These are phyloP conservation scores for Axis porcinus DNA, from an alignment of 2,113 vertebrate genomes.

Conservation along the genomic window DNA sequence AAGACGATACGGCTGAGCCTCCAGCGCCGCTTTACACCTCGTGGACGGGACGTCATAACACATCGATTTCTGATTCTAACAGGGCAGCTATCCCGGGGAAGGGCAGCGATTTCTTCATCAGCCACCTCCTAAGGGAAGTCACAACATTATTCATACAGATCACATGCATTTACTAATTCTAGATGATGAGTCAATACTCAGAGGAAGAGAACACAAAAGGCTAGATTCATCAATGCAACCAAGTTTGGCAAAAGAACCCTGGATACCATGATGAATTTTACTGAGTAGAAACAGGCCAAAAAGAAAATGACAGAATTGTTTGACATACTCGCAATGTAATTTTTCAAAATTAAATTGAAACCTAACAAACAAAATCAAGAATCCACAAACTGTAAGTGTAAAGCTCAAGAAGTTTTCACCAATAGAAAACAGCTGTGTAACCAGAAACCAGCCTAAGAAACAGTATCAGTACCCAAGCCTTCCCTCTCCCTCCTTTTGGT, in stretches of 20 bases:
- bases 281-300: neutral
- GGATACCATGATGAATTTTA: neutral
- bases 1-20: slow-evolving; percentile 94
- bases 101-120: slow-evolving; percentile 89
- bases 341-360: neutral
- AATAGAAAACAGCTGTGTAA: neutral
- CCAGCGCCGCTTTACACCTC: slow-evolving; percentile 92
- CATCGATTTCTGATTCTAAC: slow-evolving; percentile 93
- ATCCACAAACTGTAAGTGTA: neutral
- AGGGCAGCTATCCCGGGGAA: slow-evolving; percentile 94
- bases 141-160: neutral
- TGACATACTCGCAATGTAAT: neutral
- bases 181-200: neutral
- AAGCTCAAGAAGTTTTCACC: neutral
- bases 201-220: neutral
- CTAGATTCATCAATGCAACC: neutral
- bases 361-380: neutral
- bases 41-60: slow-evolving; percentile 92
- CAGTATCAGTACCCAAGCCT: neutral
- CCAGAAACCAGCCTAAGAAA: neutral
- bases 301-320: neutral
- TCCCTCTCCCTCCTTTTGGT: neutral
- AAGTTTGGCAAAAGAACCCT: neutral
- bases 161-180: neutral
- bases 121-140: slow-evolving; percentile 87